Percentiles rank a stretch among this genome's conserved stretches.
phyloP scores from a whole-genome alignment of 2,113 vertebrate genomes.

The Campylorhamphus procurvoides region DNA sequence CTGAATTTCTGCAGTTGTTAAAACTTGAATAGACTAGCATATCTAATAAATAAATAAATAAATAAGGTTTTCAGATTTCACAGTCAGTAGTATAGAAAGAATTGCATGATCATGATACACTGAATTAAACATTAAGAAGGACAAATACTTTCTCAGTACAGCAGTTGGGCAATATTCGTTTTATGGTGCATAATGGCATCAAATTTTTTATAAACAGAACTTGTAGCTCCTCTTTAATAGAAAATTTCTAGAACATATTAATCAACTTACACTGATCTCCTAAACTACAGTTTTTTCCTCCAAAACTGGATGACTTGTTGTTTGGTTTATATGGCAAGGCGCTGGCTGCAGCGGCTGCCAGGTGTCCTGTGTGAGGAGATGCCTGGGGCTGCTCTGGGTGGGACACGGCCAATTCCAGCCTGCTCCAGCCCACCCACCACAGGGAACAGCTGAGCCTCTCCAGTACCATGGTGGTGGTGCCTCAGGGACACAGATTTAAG shows the following conservation, averaged over 20 bases:
- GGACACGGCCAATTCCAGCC: neutral
- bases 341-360: rapidly evolving
- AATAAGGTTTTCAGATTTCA: too few relatives aligned
- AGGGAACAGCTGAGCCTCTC: too few relatives aligned
- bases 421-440: rapidly evolving
- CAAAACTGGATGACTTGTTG: neutral
- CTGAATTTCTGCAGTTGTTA: neutral
- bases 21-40: neutral
- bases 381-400: rapidly evolving
- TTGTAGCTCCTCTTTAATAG: neutral
- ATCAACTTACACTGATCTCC: neutral
- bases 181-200: neutral
- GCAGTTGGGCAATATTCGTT: neutral
- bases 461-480: rapidly evolving
- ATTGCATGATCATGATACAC: neutral
- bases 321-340: neutral
- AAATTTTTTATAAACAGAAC: neutral
- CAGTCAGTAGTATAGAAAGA: neutral
- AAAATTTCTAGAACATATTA: neutral
- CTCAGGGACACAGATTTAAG: neutral
- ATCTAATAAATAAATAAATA: neutral
- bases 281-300: neutral
- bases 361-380: rapidly evolving
- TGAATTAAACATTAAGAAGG: neutral
- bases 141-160: neutral